These are phyloP conservation scores for Aldabrachelys gigantea DNA, from an alignment of 2,113 vertebrate genomes.

Conservation along the genomic window DNA sequence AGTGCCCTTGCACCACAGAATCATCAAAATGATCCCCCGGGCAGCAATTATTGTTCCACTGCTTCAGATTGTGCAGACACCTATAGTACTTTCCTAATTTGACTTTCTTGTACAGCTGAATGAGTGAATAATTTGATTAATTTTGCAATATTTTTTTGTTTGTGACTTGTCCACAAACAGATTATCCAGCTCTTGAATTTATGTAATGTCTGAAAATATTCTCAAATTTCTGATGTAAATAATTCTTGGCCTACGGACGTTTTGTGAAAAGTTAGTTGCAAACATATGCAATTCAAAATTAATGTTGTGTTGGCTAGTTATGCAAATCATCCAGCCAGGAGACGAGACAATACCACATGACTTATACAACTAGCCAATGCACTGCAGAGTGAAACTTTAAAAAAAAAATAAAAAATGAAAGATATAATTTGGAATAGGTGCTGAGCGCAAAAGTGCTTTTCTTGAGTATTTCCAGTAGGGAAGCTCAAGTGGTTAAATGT, in stretches of 20 bases:
- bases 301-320: background rate
- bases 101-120: background rate
- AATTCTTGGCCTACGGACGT: background rate
- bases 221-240: background rate
- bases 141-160: background rate
- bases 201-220: background rate
- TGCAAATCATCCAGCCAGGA: background rate
- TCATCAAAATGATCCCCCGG: background rate
- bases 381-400: background rate
- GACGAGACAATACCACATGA: background rate
- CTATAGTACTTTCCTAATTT: background rate
- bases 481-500: fast-evolving
- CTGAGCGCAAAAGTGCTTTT: background rate
- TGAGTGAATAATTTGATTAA: background rate
- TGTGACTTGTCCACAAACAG: background rate
- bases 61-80: background rate
- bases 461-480: fast-evolving
- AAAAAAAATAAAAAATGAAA: background rate
- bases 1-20: background rate
- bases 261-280: background rate
- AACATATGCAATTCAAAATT: background rate
- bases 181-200: background rate
- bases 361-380: fast-evolving
- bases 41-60: background rate
- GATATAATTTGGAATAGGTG: fast-evolving